A percentile compares a stretch with the other conserved stretches of the same genome.
phyloP scores from a whole-genome alignment of 1,140 invertebrate genomes.

The Saccostrea cuccullata region DNA sequence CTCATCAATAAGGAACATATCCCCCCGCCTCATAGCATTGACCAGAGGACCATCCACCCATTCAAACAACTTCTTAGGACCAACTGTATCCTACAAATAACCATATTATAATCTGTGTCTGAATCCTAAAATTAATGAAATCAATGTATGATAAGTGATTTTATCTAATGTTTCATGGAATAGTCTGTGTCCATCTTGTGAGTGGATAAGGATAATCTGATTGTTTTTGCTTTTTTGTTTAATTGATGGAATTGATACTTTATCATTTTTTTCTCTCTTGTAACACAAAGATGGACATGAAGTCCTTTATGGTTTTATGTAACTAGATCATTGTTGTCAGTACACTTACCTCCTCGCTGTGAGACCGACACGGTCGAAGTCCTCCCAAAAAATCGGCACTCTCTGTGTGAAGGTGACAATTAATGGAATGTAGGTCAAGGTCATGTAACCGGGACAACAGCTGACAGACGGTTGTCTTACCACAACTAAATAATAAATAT shows the following conservation, averaged over 20 bases:
- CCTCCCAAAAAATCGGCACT: constrained; percentile 98
- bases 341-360: constrained; percentile 55
- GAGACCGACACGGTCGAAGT: constrained; percentile 89
- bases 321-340: background rate
- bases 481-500: constrained; percentile 83
- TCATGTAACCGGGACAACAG: constrained; percentile 85
- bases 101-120: too few relatives aligned
- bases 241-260: too few relatives aligned
- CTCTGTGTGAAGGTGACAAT: constrained; percentile 99
- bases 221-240: too few relatives aligned
- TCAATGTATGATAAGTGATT: too few relatives aligned
- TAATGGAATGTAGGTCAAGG: constrained; percentile 88
- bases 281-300: too few relatives aligned
- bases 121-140: too few relatives aligned
- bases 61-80: constrained; percentile 88
- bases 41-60: constrained; percentile 99
- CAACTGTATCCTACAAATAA: background rate
- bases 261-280: too few relatives aligned
- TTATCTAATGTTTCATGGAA: too few relatives aligned
- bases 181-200: too few relatives aligned
- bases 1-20: constrained; percentile 97
- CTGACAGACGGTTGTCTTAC: constrained; percentile 98
- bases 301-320: too few relatives aligned
- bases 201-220: too few relatives aligned
- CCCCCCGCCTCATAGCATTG: constrained; percentile 91